Conservation (phyloP, 2,797 vertebrate species). For the Phrynocephalus forsythii region DNA sequence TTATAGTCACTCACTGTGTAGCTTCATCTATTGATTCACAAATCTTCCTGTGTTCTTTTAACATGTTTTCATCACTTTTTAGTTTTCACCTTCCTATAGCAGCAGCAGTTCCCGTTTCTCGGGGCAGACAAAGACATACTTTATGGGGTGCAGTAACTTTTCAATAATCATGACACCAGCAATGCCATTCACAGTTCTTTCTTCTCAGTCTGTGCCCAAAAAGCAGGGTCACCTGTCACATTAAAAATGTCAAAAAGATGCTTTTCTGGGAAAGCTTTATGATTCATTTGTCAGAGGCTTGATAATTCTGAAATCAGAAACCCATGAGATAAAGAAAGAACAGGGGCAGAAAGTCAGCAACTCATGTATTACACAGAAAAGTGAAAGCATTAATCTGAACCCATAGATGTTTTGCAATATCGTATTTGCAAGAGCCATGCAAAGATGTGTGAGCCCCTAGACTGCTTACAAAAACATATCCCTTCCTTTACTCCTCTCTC, state of each 20-base stretch:
- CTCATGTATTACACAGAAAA: background rate
- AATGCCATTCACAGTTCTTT: background rate
- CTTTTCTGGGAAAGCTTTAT: background rate
- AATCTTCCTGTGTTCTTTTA: background rate
- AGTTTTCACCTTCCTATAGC: background rate
- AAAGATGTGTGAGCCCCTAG: no score
- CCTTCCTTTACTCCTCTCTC: no score
- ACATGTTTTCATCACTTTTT: background rate
- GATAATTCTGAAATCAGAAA: conserved; percentile 12
- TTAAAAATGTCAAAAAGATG: background rate
- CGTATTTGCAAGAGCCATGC: no score
- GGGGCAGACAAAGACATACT: background rate
- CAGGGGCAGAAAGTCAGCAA: background rate
- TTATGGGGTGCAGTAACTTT: background rate
- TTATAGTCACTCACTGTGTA: background rate
- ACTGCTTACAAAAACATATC: no score
- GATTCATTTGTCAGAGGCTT: background rate
- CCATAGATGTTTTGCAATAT: background rate
- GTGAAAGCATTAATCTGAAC: background rate
- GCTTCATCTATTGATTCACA: background rate
- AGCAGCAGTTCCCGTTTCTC: background rate
- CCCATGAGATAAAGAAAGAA: background rate
- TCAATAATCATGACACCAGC: background rate
- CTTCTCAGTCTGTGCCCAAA: background rate
- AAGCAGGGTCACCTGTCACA: background rate